Evolutionary conservation across 1,140 invertebrate species (phyloP), one percentile per base, ranked within the genome.

Genomic region (Batillaria attramentaria): DNA sequence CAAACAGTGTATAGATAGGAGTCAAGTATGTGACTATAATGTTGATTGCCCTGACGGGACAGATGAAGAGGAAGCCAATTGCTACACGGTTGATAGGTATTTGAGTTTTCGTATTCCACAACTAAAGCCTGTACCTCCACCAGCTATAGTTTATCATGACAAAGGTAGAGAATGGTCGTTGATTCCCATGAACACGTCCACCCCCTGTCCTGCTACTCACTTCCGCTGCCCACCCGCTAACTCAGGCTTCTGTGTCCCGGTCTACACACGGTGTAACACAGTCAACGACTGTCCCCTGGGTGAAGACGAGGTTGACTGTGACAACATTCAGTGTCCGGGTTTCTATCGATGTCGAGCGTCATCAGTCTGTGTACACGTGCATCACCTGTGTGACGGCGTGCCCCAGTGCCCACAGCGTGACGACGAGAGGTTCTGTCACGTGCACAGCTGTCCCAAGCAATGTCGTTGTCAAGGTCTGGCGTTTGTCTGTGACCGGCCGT

Each of bases 401-500:
- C 57, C 42, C 33, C 50, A 82, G 57, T 80, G 75, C 77, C 79
- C 76, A 57, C 69, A 79, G 43, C 60, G 50, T 74, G 78, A 80
- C 37, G 74, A 83, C 50, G 79, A 80, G 57, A 50, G 41, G 65
- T 70, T 80, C 31, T 83, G 76, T 75, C 24, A 78, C 10, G 8
- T n/a, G n/a, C n/a, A 20, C 24, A 28, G 0, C 31, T 73, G 72
- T 60, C 72, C 72, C 89, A 82, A 41, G 88, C 66, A 33, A 24
- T 82, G 78, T 54, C 46, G 24, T 2, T 82, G 74, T 68, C 46
- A 41, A 50, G 74, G 65, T 39, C 62, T 33, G 33, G 54, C 72
- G 5, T 42, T 77, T 35, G 57, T 43, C 1, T 79, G 78, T 41
- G 10, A 57, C 1, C n/a, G 33, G 20, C 39, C n/a, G 8, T 68